Percentiles rank a stretch among this genome's conserved stretches.
Evolutionary conservation across 1,140 invertebrate species (phyloP).

Genomic region (Papilio xuthus): DNA sequence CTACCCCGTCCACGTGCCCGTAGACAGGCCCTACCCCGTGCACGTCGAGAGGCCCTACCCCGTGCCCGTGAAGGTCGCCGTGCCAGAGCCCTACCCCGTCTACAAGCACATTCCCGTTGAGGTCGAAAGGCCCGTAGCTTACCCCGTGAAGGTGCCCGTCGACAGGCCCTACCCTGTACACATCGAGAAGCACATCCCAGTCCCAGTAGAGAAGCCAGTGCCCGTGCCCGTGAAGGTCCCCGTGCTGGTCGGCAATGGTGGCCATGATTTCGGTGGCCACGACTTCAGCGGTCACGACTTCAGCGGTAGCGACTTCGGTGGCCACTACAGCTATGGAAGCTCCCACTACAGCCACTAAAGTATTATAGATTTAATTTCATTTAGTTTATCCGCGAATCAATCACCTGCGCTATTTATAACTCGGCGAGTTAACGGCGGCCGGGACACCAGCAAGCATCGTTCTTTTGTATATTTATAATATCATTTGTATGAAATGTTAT

Average conservation of each 20-base stretch:
- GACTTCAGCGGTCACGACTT: slow-evolving; percentile 51
- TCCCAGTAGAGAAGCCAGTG: slow-evolving; percentile 82
- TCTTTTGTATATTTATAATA: slow-evolving; percentile 73
- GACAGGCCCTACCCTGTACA: slow-evolving; percentile 83
- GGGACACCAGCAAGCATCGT: slow-evolving; percentile 72
- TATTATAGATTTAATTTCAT: slow-evolving; percentile 63
- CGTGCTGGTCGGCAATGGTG: slow-evolving; percentile 61
- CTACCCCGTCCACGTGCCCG: slow-evolving; percentile 83
- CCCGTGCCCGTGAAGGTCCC: slow-evolving; percentile 83
- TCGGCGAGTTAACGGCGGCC: slow-evolving; percentile 61
- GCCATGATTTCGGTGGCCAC: slow-evolving; percentile 38
- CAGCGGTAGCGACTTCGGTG: slow-evolving; percentile 43
- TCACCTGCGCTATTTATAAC: slow-evolving; percentile 70
- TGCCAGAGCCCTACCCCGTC: slow-evolving; percentile 82
- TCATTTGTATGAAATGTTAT: slow-evolving; percentile 65
- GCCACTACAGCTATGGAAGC: slow-evolving; percentile 65
- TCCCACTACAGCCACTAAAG: slow-evolving; percentile 79
- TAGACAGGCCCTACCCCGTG: slow-evolving; percentile 81
- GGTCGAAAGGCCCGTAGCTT: slow-evolving; percentile 85
- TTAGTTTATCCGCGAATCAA: slow-evolving; percentile 58
- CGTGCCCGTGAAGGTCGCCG: slow-evolving; percentile 82
- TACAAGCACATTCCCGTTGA: slow-evolving; percentile 83
- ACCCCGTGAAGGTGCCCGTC: slow-evolving; percentile 83
- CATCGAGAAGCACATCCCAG: slow-evolving; percentile 74
- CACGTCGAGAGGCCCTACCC: slow-evolving; percentile 82